Base-by-base conservation (phyloP, 2,888 invertebrate species). In the Junonia oenone region DNA sequence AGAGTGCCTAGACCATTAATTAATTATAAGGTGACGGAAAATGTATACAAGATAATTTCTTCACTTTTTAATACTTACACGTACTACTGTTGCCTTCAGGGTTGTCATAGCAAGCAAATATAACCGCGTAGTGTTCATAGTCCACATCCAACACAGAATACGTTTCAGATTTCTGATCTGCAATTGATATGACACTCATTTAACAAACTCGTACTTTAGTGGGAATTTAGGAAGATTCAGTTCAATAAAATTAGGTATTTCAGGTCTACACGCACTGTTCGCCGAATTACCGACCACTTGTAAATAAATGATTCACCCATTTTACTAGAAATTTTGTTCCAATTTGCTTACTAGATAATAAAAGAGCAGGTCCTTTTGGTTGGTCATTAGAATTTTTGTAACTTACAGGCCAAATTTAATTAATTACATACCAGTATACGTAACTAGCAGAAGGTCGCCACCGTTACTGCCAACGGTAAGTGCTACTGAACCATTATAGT, bases 71-170 rank as follows among this genome's bases (percentile, higher is more conserved):
- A 22, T 22, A 85, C 89, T 83, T 65, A 89, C 89, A 89, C 13
- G 73, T 80, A 61, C 88, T 88, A 40, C 78, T 79, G 45, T 77
- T 79, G 1, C 77, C 83, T 58, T 79, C 80, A 0, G 72, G 72
- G 45, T 76, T 78, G 50, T 86, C 73, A 50, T 77, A 78, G 43
- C 89, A 89, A 0, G 86, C 78, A 45, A 88, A 85, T 27, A 87
- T 65, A 0, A 86, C 81, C 0, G 87, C 88, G n/a, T 84, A 89
- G 56, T 89, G 86, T 14, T 85, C 86, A 33, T 89, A 89, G 59
- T 83, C 77, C 35, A 88, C 81, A 27, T 83, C 84, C 61, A 89
- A 56, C 46, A 88, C 80, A 0, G 81, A 79, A 55, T 87, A 89
- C 0, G 73, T 78, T 63, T 86, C 83, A 0, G 75, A 73, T 67